Conservation (phyloP, 2,113 vertebrate genomes). For the Nibea coibor region DNA sequence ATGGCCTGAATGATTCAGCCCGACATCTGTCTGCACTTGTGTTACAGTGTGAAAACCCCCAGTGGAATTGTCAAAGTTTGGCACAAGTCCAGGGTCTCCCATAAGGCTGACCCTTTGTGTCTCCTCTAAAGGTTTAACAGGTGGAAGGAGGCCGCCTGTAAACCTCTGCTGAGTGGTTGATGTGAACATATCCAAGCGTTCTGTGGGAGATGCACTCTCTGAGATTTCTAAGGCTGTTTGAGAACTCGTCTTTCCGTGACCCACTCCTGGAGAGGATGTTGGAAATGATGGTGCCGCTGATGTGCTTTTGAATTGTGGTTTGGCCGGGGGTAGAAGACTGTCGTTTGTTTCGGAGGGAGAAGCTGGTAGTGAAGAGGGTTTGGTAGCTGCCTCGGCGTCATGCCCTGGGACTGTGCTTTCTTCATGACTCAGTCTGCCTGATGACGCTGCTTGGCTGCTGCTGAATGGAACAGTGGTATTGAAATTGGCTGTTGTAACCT, state of each 20-base stretch:
- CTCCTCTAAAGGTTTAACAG: conserved; percentile 40
- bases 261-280: conserved; percentile 41
- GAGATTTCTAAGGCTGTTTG: conserved; percentile 8
- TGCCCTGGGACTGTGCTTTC: conserved; percentile 56
- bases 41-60: conserved; percentile 10
- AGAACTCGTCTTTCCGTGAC: conserved; percentile 28
- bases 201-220: background rate
- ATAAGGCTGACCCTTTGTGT: conserved; percentile 18
- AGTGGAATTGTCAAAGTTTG: conserved; percentile 18
- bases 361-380: conserved; percentile 34
- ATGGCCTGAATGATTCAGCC: conserved; percentile 27
- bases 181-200: conserved; percentile 1
- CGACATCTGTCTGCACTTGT: conserved; percentile 29
- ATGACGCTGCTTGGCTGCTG: conserved; percentile 65
- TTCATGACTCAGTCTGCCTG: conserved; percentile 65
- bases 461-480: conserved; percentile 65
- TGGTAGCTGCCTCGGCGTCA: conserved; percentile 14
- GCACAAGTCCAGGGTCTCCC: conserved; percentile 10
- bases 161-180: conserved; percentile 35
- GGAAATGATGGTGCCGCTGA: conserved; percentile 34
- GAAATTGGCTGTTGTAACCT: conserved; percentile 39
- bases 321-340: conserved; percentile 5
- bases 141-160: conserved; percentile 35
- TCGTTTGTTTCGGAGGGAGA: conserved; percentile 32
- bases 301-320: conserved; percentile 42